Evolutionary conservation across 2,113 vertebrate species (phyloP).

Genomic region (Chrysochloris asiatica): DNA sequence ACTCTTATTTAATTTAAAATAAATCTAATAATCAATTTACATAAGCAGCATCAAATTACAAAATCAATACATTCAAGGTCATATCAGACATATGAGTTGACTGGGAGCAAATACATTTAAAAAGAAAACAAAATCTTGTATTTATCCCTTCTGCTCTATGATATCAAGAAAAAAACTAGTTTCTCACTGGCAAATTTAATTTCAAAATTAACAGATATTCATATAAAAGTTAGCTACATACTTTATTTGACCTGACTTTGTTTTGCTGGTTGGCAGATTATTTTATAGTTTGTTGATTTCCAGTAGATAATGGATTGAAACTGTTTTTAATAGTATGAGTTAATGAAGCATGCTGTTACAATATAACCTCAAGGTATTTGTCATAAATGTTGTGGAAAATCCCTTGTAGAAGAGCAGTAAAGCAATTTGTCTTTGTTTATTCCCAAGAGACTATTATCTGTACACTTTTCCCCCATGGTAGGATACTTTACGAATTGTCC

Average conservation of each 20-base stretch:
- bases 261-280: conserved; percentile 43
- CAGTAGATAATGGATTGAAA: conserved; percentile 69
- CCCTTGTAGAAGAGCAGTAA: conserved; percentile 34
- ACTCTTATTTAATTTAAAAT: not conserved
- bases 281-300: conserved; percentile 71
- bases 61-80: not conserved
- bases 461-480: not conserved
- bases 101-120: not conserved
- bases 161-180: not conserved
- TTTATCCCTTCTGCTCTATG: not conserved
- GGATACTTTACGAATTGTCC: not conserved
- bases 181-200: conserved; percentile 22
- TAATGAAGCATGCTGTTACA: conserved; percentile 69
- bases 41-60: not conserved
- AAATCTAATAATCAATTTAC: not conserved
- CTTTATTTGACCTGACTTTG: conserved; percentile 60
- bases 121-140: not conserved
- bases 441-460: not conserved
- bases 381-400: conserved; percentile 62
- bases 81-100: not conserved
- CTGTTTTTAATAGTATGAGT: conserved; percentile 71
- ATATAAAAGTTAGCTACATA: not conserved
- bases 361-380: conserved; percentile 67
- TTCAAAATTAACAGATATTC: not conserved
- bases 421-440: conserved; percentile 50